Percentiles rank a stretch among this genome's conserved stretches.
phyloP scores from a whole-genome alignment of 1,140 invertebrate species.

The Drosophila saltans region DNA sequence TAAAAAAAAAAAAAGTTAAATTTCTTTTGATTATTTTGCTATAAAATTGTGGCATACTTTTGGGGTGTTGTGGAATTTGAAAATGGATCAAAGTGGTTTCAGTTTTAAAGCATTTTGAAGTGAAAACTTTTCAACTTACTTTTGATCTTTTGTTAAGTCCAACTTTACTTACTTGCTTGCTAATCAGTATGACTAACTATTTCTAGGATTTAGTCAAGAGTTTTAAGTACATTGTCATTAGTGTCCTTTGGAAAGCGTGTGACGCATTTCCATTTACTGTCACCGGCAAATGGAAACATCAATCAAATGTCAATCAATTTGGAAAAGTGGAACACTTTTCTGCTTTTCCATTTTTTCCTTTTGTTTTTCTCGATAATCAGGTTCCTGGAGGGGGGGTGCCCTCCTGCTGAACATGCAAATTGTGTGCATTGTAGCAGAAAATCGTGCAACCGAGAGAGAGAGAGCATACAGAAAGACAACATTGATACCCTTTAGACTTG shows the following conservation, averaged over 20 bases:
- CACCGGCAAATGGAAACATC: conserved; percentile 72
- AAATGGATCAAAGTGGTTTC: too few species aligned
- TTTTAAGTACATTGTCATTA: neutral
- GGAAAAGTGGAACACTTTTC: conserved; percentile 72
- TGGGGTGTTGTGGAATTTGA: conserved; percentile 14
- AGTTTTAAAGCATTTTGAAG: too few species aligned
- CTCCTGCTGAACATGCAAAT: conserved; percentile 71
- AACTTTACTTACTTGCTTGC: too few species aligned
- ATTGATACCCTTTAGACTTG: neutral
- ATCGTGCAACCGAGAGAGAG: conserved; percentile 12
- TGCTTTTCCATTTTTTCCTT: conserved; percentile 4
- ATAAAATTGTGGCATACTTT: conserved; percentile 47
- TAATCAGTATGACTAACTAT: neutral
- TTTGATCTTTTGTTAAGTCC: too few species aligned
- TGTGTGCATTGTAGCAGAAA: conserved; percentile 70
- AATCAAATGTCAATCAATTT: conserved; percentile 77
- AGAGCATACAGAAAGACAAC: neutral
- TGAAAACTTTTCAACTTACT: too few species aligned
- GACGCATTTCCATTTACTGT: conserved; percentile 34
- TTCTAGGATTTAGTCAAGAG: neutral
- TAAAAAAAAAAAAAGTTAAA: conserved; percentile 26
- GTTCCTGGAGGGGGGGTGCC: conserved; percentile 37
- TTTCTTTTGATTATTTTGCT: too few species aligned
- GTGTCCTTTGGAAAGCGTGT: neutral
- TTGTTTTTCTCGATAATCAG: conserved; percentile 46